Base-by-base conservation (phyloP, 1,140 invertebrate species). In the Neodiprion pinetum region DNA sequence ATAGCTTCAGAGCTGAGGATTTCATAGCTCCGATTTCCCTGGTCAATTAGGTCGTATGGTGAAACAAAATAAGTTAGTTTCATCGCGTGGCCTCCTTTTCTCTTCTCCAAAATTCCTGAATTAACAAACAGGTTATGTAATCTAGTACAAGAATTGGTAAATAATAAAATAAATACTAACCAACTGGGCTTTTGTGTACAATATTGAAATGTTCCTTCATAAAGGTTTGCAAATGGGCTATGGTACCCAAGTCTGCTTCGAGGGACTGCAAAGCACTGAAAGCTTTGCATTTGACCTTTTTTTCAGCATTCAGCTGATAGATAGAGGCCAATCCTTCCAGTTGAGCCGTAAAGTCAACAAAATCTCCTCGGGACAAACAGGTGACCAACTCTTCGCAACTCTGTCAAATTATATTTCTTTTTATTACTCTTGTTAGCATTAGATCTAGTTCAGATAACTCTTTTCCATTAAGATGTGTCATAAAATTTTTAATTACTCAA, bases 61-160 rank as follows among this genome's bases (percentile, higher is more conserved):
- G 96, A 95, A 21, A 98, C 95, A 85, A 98, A 98, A 86, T 98
- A 99, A 0, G 96, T 97, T 12, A 99, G 86, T 80, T 95, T 95
- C 95, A 98, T 96, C 0, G 97, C 95, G 85, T 97, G 96, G 50
- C 96, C 95, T 81, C 95, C 95, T 87, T 91, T 91, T 70, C 95
- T 86, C 83, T 93, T 93, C 79, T 95, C 92, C 7, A 96, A 87
- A 72, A 95, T 91, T 10, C 88, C 88, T 87, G 66, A 66, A 49
- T 67, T 17, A 53, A 48, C 48, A 68, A 65, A 2, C 40, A 5
- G 28, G 28, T 72, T n/a, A 4, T 74, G 75, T 14, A 53, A 68
- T 68, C 12, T 11, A 69, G 1, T 9, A 40, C 73, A 61, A 12
- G 53, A 70, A 71, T 70, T 21, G 61, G 69, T 71, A 68, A 72